Evolutionary conservation across 2,888 invertebrate genomes (phyloP).

Genomic region (Macaria notata): DNA sequence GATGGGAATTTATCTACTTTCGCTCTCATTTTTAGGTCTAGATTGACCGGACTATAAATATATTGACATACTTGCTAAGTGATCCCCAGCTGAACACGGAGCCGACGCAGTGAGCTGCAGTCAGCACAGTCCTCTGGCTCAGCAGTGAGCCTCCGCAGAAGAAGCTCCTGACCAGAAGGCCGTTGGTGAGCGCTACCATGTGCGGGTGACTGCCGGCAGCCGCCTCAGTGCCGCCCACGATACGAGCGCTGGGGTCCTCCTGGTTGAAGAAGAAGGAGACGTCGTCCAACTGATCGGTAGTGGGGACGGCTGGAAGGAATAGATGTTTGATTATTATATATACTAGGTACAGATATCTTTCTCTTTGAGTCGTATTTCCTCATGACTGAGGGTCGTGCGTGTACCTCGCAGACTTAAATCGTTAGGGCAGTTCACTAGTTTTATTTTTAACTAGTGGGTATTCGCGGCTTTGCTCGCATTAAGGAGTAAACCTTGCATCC

Average conservation of each 20-base stretch:
- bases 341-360: too few relatives aligned
- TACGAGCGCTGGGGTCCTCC: conserved; percentile 44
- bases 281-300: conserved; percentile 37
- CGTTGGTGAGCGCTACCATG: conserved; percentile 55
- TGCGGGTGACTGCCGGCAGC: conserved; percentile 50
- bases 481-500: too few relatives aligned
- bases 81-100: conserved; percentile 41
- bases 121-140: conserved; percentile 45
- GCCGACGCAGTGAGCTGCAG: conserved; percentile 65
- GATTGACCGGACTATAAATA: too few relatives aligned
- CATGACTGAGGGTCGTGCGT: too few relatives aligned
- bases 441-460: too few relatives aligned
- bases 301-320: conserved; percentile 50
- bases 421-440: too few relatives aligned
- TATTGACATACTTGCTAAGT: conserved; percentile 38
- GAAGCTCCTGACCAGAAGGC: conserved; percentile 43
- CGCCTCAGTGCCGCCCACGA: conserved; percentile 58
- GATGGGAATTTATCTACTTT: too few relatives aligned
- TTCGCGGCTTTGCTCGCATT: too few relatives aligned
- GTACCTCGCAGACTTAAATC: too few relatives aligned
- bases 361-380: too few relatives aligned
- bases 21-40: too few relatives aligned
- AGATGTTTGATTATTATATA: background rate
- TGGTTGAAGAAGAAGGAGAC: conserved; percentile 54
- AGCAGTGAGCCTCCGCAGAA: conserved; percentile 61